A percentile compares a stretch with the other conserved stretches of the same genome.
Evolutionary conservation across 2,888 invertebrate species (phyloP).

Genomic region (Ichneumon xanthorius): DNA sequence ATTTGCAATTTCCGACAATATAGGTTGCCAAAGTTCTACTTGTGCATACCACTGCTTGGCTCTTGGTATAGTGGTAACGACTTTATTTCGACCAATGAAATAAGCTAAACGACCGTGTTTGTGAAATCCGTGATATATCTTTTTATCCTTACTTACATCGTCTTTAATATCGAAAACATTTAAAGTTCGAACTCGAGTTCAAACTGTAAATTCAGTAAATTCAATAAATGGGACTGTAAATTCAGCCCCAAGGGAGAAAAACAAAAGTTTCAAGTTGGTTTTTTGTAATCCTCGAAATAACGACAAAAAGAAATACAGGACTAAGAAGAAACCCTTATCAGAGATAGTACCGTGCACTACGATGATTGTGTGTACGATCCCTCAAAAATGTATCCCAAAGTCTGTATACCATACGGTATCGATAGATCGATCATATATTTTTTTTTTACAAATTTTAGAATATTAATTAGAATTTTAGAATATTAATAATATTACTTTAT

Average conservation of each 20-base stretch:
- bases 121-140: not conserved
- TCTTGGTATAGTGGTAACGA: slow-evolving; percentile 17
- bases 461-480: no score
- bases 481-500: not conserved
- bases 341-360: slow-evolving; percentile 66
- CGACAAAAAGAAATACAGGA: slow-evolving; percentile 28
- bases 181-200: no score
- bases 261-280: not conserved
- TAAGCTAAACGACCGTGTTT: not conserved
- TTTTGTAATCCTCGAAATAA: slow-evolving; percentile 31
- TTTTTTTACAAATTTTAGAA: no score
- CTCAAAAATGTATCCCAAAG: slow-evolving; percentile 15
- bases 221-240: not conserved
- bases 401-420: not conserved
- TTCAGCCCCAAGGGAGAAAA: not conserved
- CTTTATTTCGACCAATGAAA: not conserved
- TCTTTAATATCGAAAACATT: no score
- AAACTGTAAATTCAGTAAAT: no score
- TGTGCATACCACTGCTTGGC: slow-evolving; percentile 23
- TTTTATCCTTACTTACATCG: not conserved
- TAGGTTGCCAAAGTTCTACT: slow-evolving; percentile 9
- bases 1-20: slow-evolving; percentile 14
- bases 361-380: slow-evolving; percentile 39
- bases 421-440: not conserved
- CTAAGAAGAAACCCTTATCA: slow-evolving; percentile 41